Evolutionary conservation across 1,140 invertebrate species (phyloP), one percentile per base, ranked within the genome.

Genomic region (Tachypleus tridentatus): DNA sequence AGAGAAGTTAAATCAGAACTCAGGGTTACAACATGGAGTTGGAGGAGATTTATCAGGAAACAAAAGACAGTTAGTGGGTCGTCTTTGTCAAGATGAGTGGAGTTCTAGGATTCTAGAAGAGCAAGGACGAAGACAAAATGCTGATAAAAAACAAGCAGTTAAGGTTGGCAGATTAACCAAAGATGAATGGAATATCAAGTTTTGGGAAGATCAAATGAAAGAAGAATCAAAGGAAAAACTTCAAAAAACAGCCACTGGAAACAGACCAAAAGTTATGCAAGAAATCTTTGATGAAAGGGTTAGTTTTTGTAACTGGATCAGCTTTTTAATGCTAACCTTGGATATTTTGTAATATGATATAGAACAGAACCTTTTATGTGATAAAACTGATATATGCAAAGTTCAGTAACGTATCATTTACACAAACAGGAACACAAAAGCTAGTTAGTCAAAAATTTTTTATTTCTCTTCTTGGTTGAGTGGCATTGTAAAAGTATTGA

Each of bases 161-260:
- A 60, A 49, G 48, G 29, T 29, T 53, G 82, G 89, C 70, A 91
- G 91, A 80, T 89, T 95, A 62, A 88, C 93, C 72, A 86, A 86
- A 68, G 88, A 84, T 57, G 92, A 96, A 77, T 96, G 92, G 92
- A 93, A 94, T 77, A 84, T 94, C 4, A 87, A 87, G 75, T 81
- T 87, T 72, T 64, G 68, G 72, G 88, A 91, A 71, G 93, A 94
- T 78, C 66, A 68, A 50, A 61, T 61, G 5, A 65, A 63, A 47
- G 58, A 67, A 49, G 49, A 64, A 47, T 60, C 52, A 51, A 60
- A 53, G 49, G 58, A 29, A 52, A 11, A n/a, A 10, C 56, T 50
- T 10, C 8, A 54, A 49, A 65, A 65, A 49, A 54, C n/a, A 51
- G 10, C 62, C 50, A 52, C 29, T 47, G 9, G 53, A 51, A 56